A percentile compares a stretch with the other conserved stretches of the same genome.
Conservation (phyloP, 2,797 vertebrate species). For the Sebastolobus altivelis region DNA sequence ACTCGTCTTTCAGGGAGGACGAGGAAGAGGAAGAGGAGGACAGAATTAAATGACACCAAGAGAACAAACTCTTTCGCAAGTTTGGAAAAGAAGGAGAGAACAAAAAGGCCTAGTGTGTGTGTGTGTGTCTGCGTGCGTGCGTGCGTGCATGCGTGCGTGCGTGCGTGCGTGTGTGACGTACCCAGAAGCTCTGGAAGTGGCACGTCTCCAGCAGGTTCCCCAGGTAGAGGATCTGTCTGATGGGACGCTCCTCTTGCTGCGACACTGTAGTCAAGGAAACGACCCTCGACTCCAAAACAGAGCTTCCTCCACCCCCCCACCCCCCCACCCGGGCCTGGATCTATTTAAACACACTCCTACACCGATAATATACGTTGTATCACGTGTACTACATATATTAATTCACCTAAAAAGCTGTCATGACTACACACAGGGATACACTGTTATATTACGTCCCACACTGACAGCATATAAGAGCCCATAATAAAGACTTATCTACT, state of each 20-base stretch:
- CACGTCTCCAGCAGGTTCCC: conserved; percentile 95
- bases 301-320: neutral
- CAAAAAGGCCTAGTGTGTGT: neutral
- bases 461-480: neutral
- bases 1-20: conserved; percentile 82
- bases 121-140: neutral
- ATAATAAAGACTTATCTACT: neutral
- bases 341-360: neutral
- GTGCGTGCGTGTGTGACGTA: conserved; percentile 57
- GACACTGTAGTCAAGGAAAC: conserved; percentile 86
- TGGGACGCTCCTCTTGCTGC: conserved; percentile 94
- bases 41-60: neutral
- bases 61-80: neutral
- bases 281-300: conserved; percentile 22
- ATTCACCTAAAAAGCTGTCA: neutral
- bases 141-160: neutral
- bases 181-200: conserved; percentile 97
- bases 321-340: neutral
- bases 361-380: neutral
- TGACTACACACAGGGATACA: neutral
- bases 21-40: neutral
- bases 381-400: neutral
- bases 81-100: neutral
- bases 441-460: neutral
- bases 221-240: conserved; percentile 93